Evolutionary conservation across 2,888 invertebrate species (phyloP).

Genomic region (Rotaria sp.): DNA sequence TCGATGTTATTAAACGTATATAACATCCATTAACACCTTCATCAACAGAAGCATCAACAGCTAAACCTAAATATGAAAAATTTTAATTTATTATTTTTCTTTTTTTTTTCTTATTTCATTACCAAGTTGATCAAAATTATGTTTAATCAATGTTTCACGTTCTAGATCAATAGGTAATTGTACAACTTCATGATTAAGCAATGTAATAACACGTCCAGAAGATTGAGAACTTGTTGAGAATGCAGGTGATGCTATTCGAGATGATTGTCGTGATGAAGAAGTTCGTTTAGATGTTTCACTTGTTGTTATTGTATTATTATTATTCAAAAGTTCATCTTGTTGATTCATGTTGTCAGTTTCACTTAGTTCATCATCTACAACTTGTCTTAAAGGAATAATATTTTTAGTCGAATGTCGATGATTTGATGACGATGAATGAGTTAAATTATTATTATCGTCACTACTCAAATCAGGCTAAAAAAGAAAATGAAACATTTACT

Average conservation of each 20-base stretch:
- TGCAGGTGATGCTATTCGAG: not conserved
- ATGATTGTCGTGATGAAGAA: not conserved
- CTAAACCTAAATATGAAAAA: not conserved
- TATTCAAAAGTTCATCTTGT: not conserved
- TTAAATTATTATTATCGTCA: not conserved
- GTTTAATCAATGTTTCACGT: constrained; percentile 31
- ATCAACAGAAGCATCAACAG: constrained; percentile 33
- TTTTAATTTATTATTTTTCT: too few species aligned
- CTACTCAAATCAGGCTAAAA: not conserved
- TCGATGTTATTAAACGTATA: constrained; percentile 30
- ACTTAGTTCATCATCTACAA: not conserved
- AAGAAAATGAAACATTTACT: not conserved
- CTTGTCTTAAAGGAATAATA: not conserved
- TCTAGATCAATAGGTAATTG: constrained; percentile 30
- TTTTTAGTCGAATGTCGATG: not conserved
- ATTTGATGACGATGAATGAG: not conserved
- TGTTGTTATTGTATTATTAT: not conserved
- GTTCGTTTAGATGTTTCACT: not conserved
- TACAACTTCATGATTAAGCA: constrained; percentile 33
- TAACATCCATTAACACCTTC: constrained; percentile 38
- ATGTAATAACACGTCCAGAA: constrained; percentile 22
- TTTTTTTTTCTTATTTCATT: not conserved
- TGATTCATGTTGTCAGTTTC: not conserved
- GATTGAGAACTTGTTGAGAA: constrained; percentile 4
- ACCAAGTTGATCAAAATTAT: constrained; percentile 34